These are phyloP conservation scores for Nettapus auritus DNA, from an alignment of 2,113 vertebrate species.

Conservation along the genomic window DNA sequence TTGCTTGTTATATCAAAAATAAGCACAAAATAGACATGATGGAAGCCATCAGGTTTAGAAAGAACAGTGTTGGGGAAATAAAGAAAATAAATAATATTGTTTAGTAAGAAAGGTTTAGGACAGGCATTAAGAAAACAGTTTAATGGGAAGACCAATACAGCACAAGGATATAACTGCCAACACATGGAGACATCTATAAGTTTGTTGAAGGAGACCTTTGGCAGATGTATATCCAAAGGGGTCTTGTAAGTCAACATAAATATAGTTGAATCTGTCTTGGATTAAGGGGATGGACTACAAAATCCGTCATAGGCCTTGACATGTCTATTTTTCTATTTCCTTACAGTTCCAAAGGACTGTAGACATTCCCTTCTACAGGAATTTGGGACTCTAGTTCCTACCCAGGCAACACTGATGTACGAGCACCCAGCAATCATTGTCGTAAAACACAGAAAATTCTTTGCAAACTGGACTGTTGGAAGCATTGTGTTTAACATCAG, in stretches of 20 bases:
- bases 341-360: neutral
- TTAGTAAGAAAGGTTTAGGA: neutral
- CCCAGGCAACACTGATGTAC: neutral
- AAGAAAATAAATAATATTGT: neutral
- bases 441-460: neutral
- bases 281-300: neutral
- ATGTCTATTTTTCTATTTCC: neutral
- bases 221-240: rapidly evolving
- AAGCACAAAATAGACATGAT: rapidly evolving
- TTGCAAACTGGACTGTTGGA: neutral
- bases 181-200: rapidly evolving
- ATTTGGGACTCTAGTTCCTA: neutral
- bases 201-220: neutral
- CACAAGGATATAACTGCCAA: neutral
- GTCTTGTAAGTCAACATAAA: neutral
- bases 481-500: neutral
- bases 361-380: rapidly evolving
- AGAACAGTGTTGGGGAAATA: neutral
- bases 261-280: neutral
- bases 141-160: neutral
- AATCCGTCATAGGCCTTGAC: neutral
- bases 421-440: neutral
- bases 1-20: neutral
- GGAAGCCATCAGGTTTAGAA: neutral
- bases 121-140: neutral